Conservation (phyloP, 1,140 invertebrate genomes). For the Cardiocondyla obscurior region DNA sequence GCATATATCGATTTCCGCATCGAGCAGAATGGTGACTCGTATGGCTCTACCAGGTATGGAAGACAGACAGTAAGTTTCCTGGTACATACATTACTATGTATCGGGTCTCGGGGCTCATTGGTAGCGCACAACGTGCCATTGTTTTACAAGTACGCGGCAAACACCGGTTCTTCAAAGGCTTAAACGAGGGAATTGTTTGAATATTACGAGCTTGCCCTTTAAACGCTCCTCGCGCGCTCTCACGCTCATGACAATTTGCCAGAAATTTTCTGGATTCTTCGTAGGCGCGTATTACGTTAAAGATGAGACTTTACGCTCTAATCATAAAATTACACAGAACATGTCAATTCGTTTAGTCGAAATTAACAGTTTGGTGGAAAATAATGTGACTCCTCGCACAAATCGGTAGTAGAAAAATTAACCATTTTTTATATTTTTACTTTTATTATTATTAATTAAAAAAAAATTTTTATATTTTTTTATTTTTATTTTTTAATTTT, state of each 20-base stretch:
- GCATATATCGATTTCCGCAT: conserved; percentile 65
- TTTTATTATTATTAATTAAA: not conserved
- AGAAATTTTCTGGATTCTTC: conserved; percentile 31
- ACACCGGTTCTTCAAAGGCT: conserved; percentile 6
- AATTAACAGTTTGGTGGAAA: not conserved
- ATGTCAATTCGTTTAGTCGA: not conserved
- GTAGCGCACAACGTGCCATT: conserved; percentile 49
- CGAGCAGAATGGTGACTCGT: conserved; percentile 32
- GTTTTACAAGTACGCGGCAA: conserved; percentile 47
- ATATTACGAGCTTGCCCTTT: conserved; percentile 50
- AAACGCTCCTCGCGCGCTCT: conserved; percentile 36
- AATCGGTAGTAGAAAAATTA: not conserved
- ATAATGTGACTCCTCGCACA: not conserved
- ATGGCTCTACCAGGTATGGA: conserved; percentile 48
- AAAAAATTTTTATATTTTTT: too few relatives aligned
- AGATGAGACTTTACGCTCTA: conserved; percentile 9
- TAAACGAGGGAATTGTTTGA: conserved; percentile 47
- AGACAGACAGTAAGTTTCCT: conserved; percentile 59
- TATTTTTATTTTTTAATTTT: not conserved
- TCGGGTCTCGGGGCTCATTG: conserved; percentile 32
- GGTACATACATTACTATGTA: conserved; percentile 65
- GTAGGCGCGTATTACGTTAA: not conserved
- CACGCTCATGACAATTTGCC: conserved; percentile 50
- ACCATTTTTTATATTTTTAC: not conserved
- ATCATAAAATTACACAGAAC: conserved; percentile 18